Conservation (phyloP, 2,113 vertebrate genomes). For the Genyomyrus donnyi region DNA sequence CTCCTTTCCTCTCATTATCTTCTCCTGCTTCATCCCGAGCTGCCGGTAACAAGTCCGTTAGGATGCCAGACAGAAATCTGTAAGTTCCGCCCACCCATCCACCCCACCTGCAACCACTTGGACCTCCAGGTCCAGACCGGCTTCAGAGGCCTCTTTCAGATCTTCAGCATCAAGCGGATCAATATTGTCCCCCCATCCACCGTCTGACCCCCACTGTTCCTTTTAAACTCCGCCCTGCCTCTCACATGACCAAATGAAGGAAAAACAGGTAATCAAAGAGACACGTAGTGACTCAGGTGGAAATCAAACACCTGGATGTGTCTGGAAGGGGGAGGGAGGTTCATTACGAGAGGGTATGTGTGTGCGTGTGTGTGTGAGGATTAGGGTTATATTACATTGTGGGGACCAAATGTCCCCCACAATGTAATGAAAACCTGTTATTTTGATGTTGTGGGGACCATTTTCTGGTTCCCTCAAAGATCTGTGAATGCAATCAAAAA, state of each 20-base stretch:
- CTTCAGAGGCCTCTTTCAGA: conserved; percentile 52
- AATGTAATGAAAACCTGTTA: background rate
- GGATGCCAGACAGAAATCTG: background rate
- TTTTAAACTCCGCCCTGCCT: conserved; percentile 72
- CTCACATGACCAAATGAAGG: conserved; percentile 54
- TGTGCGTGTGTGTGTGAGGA: background rate
- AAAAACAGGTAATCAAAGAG: conserved; percentile 90
- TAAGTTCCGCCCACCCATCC: background rate
- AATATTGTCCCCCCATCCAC: conserved; percentile 41
- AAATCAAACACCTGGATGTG: conserved; percentile 82
- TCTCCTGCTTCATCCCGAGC: conserved; percentile 27
- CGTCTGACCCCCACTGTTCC: conserved; percentile 40
- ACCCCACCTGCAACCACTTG: conserved; percentile 19
- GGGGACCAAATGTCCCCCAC: no score
- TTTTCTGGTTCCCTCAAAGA: no score
- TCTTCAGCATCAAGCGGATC: conserved; percentile 82
- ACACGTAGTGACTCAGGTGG: conserved; percentile 85
- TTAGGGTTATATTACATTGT: background rate
- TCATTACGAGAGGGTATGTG: background rate
- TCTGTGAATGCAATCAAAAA: no score
- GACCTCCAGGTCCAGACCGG: conserved; percentile 24
- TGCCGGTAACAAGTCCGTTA: conserved; percentile 27
- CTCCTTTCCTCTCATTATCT: conserved; percentile 25
- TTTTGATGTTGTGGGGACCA: no score
- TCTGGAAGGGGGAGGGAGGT: conserved; percentile 18